Percentiles rank a stretch among this genome's conserved stretches.
These are phyloP conservation scores for Hypomesus transpacificus DNA, from an alignment of 2,113 vertebrate genomes.

Conservation along the genomic window DNA sequence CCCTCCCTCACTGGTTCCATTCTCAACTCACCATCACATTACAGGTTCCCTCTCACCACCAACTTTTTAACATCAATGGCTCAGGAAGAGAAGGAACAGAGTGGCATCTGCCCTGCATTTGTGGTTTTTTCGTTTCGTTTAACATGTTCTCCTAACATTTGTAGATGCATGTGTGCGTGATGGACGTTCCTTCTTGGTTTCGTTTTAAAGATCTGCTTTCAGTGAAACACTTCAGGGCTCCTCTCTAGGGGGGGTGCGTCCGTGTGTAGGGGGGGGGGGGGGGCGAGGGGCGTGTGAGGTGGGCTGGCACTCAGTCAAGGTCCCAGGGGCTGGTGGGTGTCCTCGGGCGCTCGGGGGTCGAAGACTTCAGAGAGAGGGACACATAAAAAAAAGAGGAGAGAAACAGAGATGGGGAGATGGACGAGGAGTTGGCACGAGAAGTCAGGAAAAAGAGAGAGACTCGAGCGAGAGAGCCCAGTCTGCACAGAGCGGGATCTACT, in stretches of 20 bases:
- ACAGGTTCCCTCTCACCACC: conserved; percentile 34
- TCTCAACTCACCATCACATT: conserved; percentile 27
- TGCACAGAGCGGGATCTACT: conserved; percentile 43
- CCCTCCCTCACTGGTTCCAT: conserved; percentile 9
- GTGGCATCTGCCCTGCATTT: conserved; percentile 52
- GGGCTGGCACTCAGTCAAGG: conserved; percentile 73
- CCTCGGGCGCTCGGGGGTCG: conserved; percentile 72
- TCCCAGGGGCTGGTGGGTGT: conserved; percentile 73
- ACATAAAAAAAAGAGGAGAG: conserved; percentile 73
- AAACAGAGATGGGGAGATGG: conserved; percentile 75
- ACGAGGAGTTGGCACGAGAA: conserved; percentile 54
- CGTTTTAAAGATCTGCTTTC: conserved; percentile 36
- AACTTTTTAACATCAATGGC: conserved; percentile 52
- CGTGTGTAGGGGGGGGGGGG: conserved; percentile 56
- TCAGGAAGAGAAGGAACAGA: conserved; percentile 61
- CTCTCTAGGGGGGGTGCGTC: conserved; percentile 50
- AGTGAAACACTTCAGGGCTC: conserved; percentile 54
- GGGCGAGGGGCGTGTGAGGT: conserved; percentile 53
- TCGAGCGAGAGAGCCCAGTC: conserved; percentile 37
- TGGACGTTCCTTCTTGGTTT: conserved; percentile 40
- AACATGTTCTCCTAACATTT: conserved; percentile 6
- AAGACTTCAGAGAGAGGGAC: conserved; percentile 74
- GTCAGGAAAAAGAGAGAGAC: conserved; percentile 52
- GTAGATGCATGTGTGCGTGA: conserved; percentile 16
- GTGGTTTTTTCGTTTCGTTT: conserved; percentile 16